A percentile compares a stretch with the other conserved stretches of the same genome.
phyloP scores from a whole-genome alignment of 23 tunicate species.

The Styela plicata region DNA sequence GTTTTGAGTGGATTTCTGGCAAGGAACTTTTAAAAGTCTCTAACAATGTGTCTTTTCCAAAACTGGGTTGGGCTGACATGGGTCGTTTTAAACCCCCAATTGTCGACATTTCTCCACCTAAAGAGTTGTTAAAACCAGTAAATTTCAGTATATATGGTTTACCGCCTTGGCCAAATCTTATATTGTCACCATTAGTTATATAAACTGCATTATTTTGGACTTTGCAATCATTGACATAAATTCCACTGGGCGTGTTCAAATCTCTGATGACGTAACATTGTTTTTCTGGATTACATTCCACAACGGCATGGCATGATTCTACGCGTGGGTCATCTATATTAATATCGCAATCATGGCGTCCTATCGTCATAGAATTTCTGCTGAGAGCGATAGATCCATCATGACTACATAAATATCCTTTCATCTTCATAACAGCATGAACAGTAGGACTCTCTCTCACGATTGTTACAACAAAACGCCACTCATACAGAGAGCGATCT shows the following conservation, averaged over 20 bases:
- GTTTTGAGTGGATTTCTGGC: slow-evolving; percentile 6
- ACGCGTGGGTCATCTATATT: slow-evolving; percentile 44
- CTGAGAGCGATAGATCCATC: slow-evolving; percentile 36
- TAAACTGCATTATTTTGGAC: slow-evolving; percentile 75
- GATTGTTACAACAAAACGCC: neutral
- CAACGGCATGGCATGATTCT: slow-evolving; percentile 60
- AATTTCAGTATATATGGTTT: slow-evolving; percentile 47
- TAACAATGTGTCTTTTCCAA: neutral
- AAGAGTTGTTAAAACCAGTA: neutral
- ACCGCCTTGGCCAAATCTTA: slow-evolving; percentile 64
- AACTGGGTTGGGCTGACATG: neutral
- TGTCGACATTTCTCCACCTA: neutral
- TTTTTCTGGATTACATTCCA: slow-evolving; percentile 56
- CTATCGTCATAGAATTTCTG: slow-evolving; percentile 43
- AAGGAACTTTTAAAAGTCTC: neutral
- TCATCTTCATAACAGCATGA: slow-evolving; percentile 37
- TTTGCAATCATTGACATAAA: slow-evolving; percentile 77
- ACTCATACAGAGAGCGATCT: neutral
- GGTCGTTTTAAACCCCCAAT: slow-evolving; percentile 9
- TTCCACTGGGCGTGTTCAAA: slow-evolving; percentile 65
- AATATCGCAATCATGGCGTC: slow-evolving; percentile 52
- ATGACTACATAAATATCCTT: slow-evolving; percentile 40
- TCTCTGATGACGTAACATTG: slow-evolving; percentile 70
- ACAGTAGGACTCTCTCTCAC: neutral
- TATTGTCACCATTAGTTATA: slow-evolving; percentile 65